phyloP scores from a whole-genome alignment of 1,140 invertebrate species.

The Ooceraea biroi region DNA sequence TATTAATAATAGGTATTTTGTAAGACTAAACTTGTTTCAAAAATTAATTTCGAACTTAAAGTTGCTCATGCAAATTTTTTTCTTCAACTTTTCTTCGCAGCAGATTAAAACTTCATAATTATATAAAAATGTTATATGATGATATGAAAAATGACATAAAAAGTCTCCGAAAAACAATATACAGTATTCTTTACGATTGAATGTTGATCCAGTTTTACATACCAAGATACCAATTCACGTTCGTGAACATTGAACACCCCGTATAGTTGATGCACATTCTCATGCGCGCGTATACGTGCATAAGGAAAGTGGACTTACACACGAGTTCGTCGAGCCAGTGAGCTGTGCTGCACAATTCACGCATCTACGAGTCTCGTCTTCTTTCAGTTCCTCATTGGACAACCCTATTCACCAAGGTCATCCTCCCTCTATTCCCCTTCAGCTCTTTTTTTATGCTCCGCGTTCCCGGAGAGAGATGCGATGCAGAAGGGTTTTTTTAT shows the following conservation, averaged over 20 bases:
- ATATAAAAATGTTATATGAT: no score
- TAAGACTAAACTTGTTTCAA: no score
- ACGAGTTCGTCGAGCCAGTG: background rate
- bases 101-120: no score
- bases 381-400: constrained; percentile 48
- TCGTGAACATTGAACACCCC: background rate
- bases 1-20: no score
- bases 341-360: constrained; percentile 33
- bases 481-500: constrained; percentile 78
- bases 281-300: background rate
- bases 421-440: constrained; percentile 47
- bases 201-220: background rate
- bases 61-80: no score
- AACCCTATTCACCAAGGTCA: constrained; percentile 74
- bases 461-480: constrained; percentile 46
- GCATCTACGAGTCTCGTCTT: constrained; percentile 36
- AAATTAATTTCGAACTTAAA: no score
- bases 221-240: background rate
- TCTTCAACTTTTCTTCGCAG: no score
- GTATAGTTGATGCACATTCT: background rate
- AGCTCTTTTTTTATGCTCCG: constrained; percentile 29
- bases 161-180: no score
- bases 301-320: constrained; percentile 37
- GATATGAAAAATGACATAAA: no score
- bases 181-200: no score